Evolutionary conservation across 2,113 vertebrate genomes (phyloP).

Genomic region (Pollimyrus isidori): DNA sequence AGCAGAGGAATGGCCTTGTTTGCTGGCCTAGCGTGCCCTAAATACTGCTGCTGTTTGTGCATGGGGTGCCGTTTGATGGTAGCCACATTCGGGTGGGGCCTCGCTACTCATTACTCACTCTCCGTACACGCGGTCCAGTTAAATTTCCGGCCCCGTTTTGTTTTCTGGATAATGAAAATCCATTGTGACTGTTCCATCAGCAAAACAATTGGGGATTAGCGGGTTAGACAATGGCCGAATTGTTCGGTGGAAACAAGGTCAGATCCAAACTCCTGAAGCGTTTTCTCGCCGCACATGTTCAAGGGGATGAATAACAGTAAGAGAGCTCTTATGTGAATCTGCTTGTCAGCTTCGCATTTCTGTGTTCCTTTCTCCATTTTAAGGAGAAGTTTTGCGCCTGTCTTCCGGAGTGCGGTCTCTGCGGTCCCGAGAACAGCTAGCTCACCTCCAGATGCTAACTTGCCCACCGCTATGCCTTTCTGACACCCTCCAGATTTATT

Average conservation of each 20-base stretch:
- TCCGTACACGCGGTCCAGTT: background rate
- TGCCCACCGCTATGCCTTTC: background rate
- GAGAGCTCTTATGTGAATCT: background rate
- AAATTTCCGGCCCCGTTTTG: background rate
- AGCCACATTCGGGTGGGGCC: background rate
- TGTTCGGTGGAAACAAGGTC: conserved; percentile 23
- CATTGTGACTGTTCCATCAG: conserved; percentile 12
- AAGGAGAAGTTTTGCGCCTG: background rate
- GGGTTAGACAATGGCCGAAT: conserved; percentile 17
- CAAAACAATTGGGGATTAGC: background rate
- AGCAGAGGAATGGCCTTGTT: background rate
- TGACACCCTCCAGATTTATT: background rate
- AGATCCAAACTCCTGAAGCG: background rate
- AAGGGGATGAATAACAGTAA: background rate
- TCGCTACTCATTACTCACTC: background rate
- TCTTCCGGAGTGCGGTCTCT: background rate
- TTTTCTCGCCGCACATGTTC: background rate
- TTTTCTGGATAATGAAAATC: conserved; percentile 5
- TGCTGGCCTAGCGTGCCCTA: background rate
- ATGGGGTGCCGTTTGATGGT: background rate
- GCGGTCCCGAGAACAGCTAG: background rate
- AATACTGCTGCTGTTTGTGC: background rate
- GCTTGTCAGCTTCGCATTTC: background rate
- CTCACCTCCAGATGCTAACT: background rate
- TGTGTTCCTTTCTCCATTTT: background rate